A percentile compares a stretch with the other conserved stretches of the same genome.
phyloP scores from a whole-genome alignment of 2,888 invertebrate species.

The Anthoptus insignis region DNA sequence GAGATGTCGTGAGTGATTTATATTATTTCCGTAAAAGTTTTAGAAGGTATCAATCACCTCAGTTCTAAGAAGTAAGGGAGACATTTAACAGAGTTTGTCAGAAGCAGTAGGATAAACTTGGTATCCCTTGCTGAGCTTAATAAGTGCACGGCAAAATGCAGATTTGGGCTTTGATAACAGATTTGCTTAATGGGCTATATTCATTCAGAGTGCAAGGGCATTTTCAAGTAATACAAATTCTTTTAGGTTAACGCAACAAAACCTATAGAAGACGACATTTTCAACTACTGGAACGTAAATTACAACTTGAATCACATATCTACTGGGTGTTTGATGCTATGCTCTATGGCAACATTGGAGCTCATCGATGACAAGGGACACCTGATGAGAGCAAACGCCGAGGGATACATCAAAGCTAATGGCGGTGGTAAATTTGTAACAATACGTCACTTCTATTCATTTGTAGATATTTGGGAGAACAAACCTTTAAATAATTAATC shows the following conservation, averaged over 20 bases:
- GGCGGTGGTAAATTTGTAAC: slow-evolving; percentile 67
- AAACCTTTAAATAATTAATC: too few relatives aligned
- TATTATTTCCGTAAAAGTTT: background rate
- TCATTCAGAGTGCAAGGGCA: too few relatives aligned
- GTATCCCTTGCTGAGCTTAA: too few relatives aligned
- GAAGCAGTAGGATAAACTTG: too few relatives aligned
- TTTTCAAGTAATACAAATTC: slow-evolving; percentile 25
- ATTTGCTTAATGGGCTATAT: too few relatives aligned
- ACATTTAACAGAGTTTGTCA: too few relatives aligned
- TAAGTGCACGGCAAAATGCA: too few relatives aligned
- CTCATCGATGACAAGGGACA: slow-evolving; percentile 47
- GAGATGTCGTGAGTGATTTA: slow-evolving; percentile 34
- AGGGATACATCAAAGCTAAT: slow-evolving; percentile 54
- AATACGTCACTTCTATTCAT: too few relatives aligned
- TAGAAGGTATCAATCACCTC: too few relatives aligned
- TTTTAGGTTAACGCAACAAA: slow-evolving; percentile 51
- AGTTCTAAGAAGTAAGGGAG: too few relatives aligned
- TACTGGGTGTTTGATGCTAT: slow-evolving; percentile 58
- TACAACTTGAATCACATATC: slow-evolving; percentile 45
- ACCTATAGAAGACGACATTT: slow-evolving; percentile 52
- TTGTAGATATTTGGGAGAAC: too few relatives aligned
- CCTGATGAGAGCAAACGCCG: slow-evolving; percentile 45
- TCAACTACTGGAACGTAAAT: slow-evolving; percentile 55
- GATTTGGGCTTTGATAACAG: too few relatives aligned
- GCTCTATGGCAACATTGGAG: slow-evolving; percentile 53